Base-by-base conservation (phyloP, 2,797 vertebrate species). In the Neosalanx taihuensis region DNA sequence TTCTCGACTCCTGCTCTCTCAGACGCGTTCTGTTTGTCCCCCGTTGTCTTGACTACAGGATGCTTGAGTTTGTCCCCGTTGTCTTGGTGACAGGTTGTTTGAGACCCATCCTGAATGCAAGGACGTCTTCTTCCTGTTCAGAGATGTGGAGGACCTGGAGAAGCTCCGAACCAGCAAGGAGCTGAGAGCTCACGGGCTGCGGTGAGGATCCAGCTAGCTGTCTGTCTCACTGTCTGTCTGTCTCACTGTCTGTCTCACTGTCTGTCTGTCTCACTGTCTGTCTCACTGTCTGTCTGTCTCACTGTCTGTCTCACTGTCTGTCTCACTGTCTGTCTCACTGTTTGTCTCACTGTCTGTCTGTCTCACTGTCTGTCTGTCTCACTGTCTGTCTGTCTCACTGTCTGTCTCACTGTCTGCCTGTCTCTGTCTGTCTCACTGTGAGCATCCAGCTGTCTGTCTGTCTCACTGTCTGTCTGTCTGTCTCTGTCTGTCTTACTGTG, bases 21-120 rank as follows among this genome's bases (percentile, higher is more conserved):
- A 46, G 41, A 46, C 3, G 12, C 41, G 51, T 64, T 73, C 6
- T 20, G 41, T 17, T 64, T 57, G 35, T 83, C 81, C 70, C 70
- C 51, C 76, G 75, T 61, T 35, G 53, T 88, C 79, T 77, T 89
- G 81, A 77, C 60, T 75, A 90, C 90, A 94, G 93, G 87, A 87
- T 93, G 87, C 93, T 94, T 83, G 93, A 94, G 88, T 51, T 35
- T 64, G 33, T 3, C 70, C 70, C 56, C 76, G 75, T 61, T 35
- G 53, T 88, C 80, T 78, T 89, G 81, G 79, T 62, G 76, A 90
- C 90, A 94, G 93, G 87, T 88, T 94, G 87, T 94, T 94, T 83
- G 93, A 94, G 88, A 93, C 93, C 41, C 93, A 94, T 81, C 93
- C 93, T 0, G 93, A 94, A 81, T 94, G 93, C 87, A 94, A 94